A percentile compares a stretch with the other conserved stretches of the same genome.
Evolutionary conservation across 1,140 invertebrate species (phyloP).

Genomic region (Zaprionus davidi): DNA sequence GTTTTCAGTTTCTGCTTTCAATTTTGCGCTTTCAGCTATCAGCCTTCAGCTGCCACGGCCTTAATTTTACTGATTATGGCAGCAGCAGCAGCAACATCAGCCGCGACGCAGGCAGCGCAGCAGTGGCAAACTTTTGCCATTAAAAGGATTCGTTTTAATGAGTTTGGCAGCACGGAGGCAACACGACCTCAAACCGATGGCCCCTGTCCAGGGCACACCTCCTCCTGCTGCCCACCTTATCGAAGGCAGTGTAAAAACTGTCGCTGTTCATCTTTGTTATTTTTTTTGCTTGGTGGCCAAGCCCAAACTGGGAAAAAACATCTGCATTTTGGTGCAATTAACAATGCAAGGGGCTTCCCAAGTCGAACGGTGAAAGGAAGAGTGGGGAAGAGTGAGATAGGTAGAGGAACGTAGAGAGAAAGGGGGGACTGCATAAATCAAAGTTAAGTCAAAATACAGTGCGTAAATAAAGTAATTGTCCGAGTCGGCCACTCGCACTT

Average conservation of each 20-base stretch:
- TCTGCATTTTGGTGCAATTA: constrained; percentile 78
- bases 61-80: constrained; percentile 81
- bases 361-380: not conserved
- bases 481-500: constrained; percentile 30
- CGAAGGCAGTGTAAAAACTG: constrained; percentile 59
- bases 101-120: constrained; percentile 4
- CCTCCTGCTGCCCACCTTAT: constrained; percentile 36
- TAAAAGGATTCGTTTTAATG: constrained; percentile 82
- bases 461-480: constrained; percentile 79
- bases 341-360: constrained; percentile 49
- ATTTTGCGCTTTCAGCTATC: constrained; percentile 46
- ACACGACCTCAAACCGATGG: constrained; percentile 43
- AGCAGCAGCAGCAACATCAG: constrained; percentile 31
- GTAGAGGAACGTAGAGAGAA: not conserved
- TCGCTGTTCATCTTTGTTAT: constrained; percentile 69
- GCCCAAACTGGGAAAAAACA: constrained; percentile 32
- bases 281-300: constrained; percentile 26
- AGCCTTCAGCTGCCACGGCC: constrained; percentile 66
- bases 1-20: constrained; percentile 16
- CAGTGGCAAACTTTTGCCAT: constrained; percentile 74
- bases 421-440: constrained; percentile 59
- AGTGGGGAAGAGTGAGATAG: not conserved
- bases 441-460: constrained; percentile 60
- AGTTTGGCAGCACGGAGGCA: constrained; percentile 65
- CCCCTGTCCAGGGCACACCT: constrained; percentile 4